Base-by-base conservation (phyloP, 2,797 vertebrate genomes). In the Sebastes kiyomatsui region DNA sequence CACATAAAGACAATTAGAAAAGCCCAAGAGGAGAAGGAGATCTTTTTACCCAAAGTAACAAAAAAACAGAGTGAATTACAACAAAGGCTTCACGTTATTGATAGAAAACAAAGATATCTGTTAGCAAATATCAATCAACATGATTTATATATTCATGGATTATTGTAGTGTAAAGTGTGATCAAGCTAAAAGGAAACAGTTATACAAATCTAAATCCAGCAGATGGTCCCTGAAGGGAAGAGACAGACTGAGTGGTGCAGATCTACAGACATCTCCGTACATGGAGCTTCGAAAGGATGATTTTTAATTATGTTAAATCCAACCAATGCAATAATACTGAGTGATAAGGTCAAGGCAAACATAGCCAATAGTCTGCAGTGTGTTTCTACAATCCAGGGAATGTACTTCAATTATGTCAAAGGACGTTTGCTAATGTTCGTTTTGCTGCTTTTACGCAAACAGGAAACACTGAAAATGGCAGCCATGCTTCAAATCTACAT, bases 191-290 rank as follows among this genome's bases (percentile, higher is more conserved):
- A 72, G 11, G 56, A 80, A 67, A 55, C 2, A 28, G 54, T 3
- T 70, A 42, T 13, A 56, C 18, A 65, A 16, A 58, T 22, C 20
- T 4, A 59, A 28, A 35, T 77, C 38, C 64, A 80, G 71, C 69
- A 77, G 49, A 75, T 32, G 76, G 32, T 79, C 71, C 61, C 46
- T 25, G 14, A 54, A 54, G 11, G 66, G 55, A 38, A 25, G 66
- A 67, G 14, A 65, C 49, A 33, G 10, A 32, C 11, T 35, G 33
- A 35, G 33, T 1, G 33, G 33, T 35, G 62, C 28, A 71, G 38
- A 61, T 59, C 78, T 35, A 32, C 56, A 66, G 7, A 52, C 16
- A 4, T 20, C 11, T 27, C 49, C 14, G 30, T 5, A 3, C 6
- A 22, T 0, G 7, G 18, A 46, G 61, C 25, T 25, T 20, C 1